These are phyloP conservation scores for Myoxocephalus aenaeus DNA, from an alignment of 2,797 vertebrate species.

Conservation along the genomic window DNA sequence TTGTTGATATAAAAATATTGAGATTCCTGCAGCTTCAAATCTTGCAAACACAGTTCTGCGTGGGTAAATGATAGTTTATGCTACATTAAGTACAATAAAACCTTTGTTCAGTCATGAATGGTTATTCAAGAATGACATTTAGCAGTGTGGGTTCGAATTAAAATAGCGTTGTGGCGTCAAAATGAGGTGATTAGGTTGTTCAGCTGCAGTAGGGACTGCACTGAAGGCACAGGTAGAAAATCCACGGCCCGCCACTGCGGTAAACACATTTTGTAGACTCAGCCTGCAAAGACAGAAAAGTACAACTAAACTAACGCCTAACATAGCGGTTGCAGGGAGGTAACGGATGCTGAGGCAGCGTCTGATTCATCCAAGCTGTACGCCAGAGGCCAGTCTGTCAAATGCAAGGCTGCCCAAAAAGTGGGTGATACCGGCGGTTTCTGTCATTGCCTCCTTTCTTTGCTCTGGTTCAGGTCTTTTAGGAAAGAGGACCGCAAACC, in stretches of 20 bases:
- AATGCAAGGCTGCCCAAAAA: slow-evolving; percentile 28
- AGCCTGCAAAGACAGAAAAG: neutral
- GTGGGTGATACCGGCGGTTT: neutral
- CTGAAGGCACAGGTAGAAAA: too few species aligned
- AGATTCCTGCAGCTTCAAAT: neutral
- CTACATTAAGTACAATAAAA: neutral
- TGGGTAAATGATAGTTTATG: neutral
- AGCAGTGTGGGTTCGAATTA: neutral
- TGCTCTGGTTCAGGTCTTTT: slow-evolving; percentile 4
- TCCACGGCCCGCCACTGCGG: neutral
- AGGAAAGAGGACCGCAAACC: neutral
- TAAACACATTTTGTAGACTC: neutral
- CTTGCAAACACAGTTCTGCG: neutral
- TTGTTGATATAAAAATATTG: neutral
- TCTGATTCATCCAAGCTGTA: slow-evolving; percentile 4
- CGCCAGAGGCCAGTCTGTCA: slow-evolving; percentile 21
- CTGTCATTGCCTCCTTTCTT: slow-evolving; percentile 16
- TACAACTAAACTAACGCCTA: neutral
- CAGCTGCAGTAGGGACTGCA: too few species aligned
- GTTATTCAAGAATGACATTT: neutral
- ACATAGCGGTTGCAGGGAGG: slow-evolving; percentile 20
- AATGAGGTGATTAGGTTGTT: too few species aligned
- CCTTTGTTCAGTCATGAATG: neutral
- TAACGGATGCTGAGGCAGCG: slow-evolving; percentile 24
- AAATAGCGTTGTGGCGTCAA: neutral